phyloP scores from a whole-genome alignment of 2,113 vertebrate species.

The Eulemur rufifrons region DNA sequence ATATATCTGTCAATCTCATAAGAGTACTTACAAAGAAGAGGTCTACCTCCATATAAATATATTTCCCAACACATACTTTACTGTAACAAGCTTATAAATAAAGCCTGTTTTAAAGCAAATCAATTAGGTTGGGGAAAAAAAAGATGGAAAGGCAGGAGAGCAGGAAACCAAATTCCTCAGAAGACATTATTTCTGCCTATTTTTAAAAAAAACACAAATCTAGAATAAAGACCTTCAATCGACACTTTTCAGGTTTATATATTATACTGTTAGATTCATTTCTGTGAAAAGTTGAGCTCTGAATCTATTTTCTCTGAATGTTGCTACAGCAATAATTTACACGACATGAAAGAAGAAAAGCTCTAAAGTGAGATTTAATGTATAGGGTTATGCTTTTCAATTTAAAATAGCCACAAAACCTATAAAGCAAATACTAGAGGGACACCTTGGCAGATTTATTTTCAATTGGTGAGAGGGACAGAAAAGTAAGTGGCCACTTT shows the following conservation, averaged over 20 bases:
- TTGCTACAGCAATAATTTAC: neutral
- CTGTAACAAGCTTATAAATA: constrained; percentile 44
- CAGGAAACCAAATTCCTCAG: constrained; percentile 49
- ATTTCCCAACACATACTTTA: constrained; percentile 40
- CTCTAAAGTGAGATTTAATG: constrained; percentile 6
- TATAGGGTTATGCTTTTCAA: neutral
- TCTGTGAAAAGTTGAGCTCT: constrained; percentile 28
- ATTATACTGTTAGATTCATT: constrained; percentile 19
- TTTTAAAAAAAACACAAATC: neutral
- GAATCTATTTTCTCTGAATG: constrained; percentile 41
- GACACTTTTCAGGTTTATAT: neutral
- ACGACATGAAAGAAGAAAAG: constrained; percentile 35
- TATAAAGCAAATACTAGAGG: constrained; percentile 27
- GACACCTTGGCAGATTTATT: neutral
- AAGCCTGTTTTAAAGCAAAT: neutral
- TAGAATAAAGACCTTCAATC: constrained; percentile 29
- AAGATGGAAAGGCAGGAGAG: neutral
- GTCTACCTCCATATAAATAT: constrained; percentile 41
- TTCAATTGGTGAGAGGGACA: constrained; percentile 42
- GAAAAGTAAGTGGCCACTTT: neutral
- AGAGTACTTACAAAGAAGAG: constrained; percentile 43
- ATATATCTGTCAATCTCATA: constrained; percentile 40
- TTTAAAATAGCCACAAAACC: constrained; percentile 48
- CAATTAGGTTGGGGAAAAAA: constrained; percentile 45
- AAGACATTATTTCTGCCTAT: neutral